Percentiles rank a stretch among this genome's conserved stretches.
Evolutionary conservation across 2,113 vertebrate species (phyloP).

Genomic region (Rhagologus leucostigma): DNA sequence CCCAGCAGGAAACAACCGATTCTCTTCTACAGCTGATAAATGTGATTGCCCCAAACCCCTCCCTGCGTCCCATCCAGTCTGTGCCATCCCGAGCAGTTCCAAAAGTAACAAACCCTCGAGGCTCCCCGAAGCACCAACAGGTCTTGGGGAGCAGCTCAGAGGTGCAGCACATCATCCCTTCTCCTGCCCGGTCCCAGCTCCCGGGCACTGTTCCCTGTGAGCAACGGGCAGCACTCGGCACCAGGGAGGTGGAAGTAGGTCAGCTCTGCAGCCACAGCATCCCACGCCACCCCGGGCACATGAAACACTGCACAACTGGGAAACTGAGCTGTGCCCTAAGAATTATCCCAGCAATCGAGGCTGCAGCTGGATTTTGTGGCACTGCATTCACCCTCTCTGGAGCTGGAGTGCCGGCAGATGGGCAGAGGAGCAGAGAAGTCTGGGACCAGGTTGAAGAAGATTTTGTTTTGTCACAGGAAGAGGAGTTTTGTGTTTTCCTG

Average conservation of each 20-base stretch:
- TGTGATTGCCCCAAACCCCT: neutral
- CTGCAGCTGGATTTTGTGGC: neutral
- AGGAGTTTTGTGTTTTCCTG: conserved; percentile 29
- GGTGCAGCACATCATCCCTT: neutral
- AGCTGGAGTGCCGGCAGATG: neutral
- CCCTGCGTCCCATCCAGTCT: neutral
- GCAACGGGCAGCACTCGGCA: neutral
- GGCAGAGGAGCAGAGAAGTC: neutral
- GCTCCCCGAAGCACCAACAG: neutral
- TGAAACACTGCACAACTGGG: neutral
- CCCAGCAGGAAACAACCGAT: neutral
- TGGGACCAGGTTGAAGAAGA: neutral
- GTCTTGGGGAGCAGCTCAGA: neutral
- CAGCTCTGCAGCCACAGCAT: neutral
- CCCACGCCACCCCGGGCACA: neutral
- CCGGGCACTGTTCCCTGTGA: accelerated
- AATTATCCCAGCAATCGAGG: neutral
- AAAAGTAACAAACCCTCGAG: neutral
- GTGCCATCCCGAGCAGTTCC: neutral
- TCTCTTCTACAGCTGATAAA: neutral
- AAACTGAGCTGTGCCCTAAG: neutral
- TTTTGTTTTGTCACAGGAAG: neutral
- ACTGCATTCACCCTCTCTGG: neutral
- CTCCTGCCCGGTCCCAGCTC: neutral
- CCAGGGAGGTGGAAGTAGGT: neutral